Evolutionary conservation across 2,113 vertebrate species (phyloP).

Genomic region (Dolichallabes microphthalmus): DNA sequence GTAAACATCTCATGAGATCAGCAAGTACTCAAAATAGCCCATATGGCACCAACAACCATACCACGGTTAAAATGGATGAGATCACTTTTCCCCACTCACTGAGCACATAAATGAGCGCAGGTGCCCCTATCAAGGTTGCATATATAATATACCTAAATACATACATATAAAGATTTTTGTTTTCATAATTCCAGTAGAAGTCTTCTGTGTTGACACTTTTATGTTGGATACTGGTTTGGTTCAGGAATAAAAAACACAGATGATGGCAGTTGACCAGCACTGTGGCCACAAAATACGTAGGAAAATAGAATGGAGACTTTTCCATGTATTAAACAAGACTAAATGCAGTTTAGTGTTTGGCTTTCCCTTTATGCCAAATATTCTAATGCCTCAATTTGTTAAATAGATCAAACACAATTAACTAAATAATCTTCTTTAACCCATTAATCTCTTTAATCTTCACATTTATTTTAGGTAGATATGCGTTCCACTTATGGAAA

Average conservation of each 20-base stretch:
- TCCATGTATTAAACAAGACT: conserved; percentile 33
- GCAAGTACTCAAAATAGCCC: too few species aligned
- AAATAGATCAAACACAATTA: conserved; percentile 7
- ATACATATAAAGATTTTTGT: not conserved
- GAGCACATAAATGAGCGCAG: too few species aligned
- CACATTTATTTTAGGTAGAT: conserved; percentile 75
- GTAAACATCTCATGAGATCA: too few species aligned
- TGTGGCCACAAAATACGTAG: conserved; percentile 40
- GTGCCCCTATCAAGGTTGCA: too few species aligned
- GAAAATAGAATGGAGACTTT: conserved; percentile 35
- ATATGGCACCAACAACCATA: too few species aligned
- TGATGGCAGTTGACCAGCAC: conserved; percentile 35
- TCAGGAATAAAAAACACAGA: conserved; percentile 33
- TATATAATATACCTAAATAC: not conserved
- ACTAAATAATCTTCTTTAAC: not conserved
- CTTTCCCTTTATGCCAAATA: conserved; percentile 36
- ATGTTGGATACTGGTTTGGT: conserved; percentile 35
- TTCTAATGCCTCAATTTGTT: conserved; percentile 29
- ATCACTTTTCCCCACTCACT: too few species aligned
- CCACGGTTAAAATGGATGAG: too few species aligned
- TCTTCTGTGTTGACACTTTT: conserved; percentile 19
- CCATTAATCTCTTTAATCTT: not conserved
- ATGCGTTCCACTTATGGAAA: conserved; percentile 86
- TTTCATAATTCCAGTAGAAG: not conserved
- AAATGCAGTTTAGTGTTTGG: conserved; percentile 41